phyloP scores from a whole-genome alignment of 2,888 invertebrate genomes.

The Melieria omissa region DNA sequence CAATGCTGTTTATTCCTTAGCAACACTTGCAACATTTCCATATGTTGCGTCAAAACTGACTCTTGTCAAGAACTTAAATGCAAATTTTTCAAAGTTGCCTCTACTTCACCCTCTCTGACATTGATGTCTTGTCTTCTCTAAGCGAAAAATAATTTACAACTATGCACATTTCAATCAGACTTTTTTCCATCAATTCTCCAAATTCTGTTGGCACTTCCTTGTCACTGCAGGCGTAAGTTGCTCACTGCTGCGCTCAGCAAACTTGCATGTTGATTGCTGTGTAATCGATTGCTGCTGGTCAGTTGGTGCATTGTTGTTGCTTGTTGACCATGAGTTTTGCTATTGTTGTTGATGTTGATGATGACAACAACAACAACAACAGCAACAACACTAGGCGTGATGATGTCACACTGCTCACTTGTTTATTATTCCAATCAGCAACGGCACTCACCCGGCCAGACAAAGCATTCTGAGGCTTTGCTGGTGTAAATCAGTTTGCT shows the following conservation, averaged over 20 bases:
- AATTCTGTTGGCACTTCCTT: too few relatives aligned
- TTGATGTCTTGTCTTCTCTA: too few relatives aligned
- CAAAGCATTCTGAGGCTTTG: not conserved
- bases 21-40: too few relatives aligned
- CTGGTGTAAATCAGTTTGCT: not conserved
- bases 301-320: conserved; percentile 6
- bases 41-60: too few relatives aligned
- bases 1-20: too few relatives aligned
- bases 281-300: conserved; percentile 27
- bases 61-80: too few relatives aligned
- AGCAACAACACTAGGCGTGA: conserved; percentile 8
- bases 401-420: conserved; percentile 20
- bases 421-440: conserved; percentile 3
- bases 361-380: not conserved
- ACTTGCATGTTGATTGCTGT: conserved; percentile 10
- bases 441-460: not conserved
- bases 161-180: too few relatives aligned
- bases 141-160: too few relatives aligned
- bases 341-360: conserved; percentile 8
- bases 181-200: too few relatives aligned
- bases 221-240: not conserved
- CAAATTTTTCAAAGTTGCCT: too few relatives aligned
- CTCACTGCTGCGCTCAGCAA: not conserved
- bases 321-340: not conserved
- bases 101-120: too few relatives aligned